Base-by-base conservation (phyloP, 2,113 vertebrate species). In the Caretta caretta region DNA sequence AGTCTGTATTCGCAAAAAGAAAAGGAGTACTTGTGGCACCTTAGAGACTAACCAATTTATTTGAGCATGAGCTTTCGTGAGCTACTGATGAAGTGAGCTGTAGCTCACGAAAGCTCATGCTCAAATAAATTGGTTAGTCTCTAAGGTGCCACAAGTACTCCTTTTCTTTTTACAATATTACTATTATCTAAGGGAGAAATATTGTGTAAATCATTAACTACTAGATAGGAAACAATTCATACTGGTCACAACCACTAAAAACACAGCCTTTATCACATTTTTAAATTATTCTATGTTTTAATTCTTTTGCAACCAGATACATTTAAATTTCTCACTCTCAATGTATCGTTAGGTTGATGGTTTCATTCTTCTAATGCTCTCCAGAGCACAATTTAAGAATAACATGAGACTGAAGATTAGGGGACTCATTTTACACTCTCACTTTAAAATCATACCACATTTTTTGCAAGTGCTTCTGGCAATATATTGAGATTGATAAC, bases 341-440 rank as follows among this genome's bases (percentile, higher is more conserved):
- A 5, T 38, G 19, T 59, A 6, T 6, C 54, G 92, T 94, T 86
- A 13, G 38, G 5, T 38, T 90, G 56, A 83, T 56, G 2, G 0
- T 89, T 96, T 56, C n/a, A 92, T 42, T 96, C 49, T 93, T 96
- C 51, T 10, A 82, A 4, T 50, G 49, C 5, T 87, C 62, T 51
- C 3, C 94, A 92, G 48, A 56, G 48, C 14, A 56, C 3, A 84
- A 6, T 84, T 90, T 42, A 86, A 81, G 5, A 90, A 69, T 6
- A 89, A 59, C 9, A 59, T 19, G 87, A 49, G 48, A 96, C 80
- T 20, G 65, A 8, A 81, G 27, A 85, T 80, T 72, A 38, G 84
- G 49, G 79, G 53, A 48, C 56, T 95, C 35, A 91, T 88, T 91
- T 80, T 87, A 90, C 81, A 51, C 8, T 83, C 27, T 46, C 62